Evolutionary conservation across 2,888 invertebrate species (phyloP).

Genomic region (Mythimna loreyi): DNA sequence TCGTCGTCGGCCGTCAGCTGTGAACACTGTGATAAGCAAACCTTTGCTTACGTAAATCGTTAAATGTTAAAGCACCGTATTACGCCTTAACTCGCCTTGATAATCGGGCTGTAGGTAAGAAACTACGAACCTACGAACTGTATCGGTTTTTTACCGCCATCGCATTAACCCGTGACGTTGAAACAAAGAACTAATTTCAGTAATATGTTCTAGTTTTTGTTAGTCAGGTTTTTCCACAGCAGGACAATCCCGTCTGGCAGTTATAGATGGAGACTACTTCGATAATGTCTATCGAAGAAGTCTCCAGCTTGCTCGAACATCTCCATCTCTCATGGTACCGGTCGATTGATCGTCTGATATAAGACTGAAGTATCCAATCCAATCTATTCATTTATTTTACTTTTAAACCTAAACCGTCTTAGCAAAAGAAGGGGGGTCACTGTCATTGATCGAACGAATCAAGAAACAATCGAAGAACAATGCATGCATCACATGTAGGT

Average conservation of each 20-base stretch:
- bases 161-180: conserved; percentile 48
- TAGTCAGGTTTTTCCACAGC: not conserved
- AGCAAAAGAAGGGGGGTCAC: too few relatives aligned
- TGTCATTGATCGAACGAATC: not conserved
- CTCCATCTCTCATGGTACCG: too few relatives aligned
- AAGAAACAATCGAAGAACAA: not conserved
- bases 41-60: conserved; percentile 84
- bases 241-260: not conserved
- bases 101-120: conserved; percentile 33
- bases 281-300: too few relatives aligned
- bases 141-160: conserved; percentile 35
- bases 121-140: too few relatives aligned
- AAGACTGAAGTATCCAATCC: too few relatives aligned
- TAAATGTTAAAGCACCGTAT: conserved; percentile 69
- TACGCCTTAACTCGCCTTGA: conserved; percentile 66
- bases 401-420: too few relatives aligned
- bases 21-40: conserved; percentile 82
- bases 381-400: too few relatives aligned
- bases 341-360: too few relatives aligned
- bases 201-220: conserved; percentile 5
- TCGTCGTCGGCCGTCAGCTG: conserved; percentile 62
- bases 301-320: too few relatives aligned
- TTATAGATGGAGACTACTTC: too few relatives aligned
- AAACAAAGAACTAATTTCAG: conserved; percentile 27
- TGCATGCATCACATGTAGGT: too few relatives aligned